Conservation (phyloP, 2,888 invertebrate species). For the Bruchidius siliquastri region DNA sequence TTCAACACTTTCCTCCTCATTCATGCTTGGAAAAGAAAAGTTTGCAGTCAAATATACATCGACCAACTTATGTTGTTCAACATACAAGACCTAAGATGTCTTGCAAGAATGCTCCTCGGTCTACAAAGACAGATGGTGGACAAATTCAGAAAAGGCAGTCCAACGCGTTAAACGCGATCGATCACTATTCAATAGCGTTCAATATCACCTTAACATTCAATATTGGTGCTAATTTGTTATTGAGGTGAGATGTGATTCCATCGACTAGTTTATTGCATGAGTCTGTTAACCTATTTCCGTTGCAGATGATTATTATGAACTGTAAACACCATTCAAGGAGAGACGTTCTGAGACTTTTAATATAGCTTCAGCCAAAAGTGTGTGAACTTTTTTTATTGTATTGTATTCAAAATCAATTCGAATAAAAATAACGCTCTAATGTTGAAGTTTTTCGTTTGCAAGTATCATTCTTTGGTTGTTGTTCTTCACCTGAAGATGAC, state of each 20-base stretch:
- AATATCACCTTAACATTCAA: not conserved
- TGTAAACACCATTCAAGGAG: not conserved
- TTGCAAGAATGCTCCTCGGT: too few relatives aligned
- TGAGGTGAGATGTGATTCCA: not conserved
- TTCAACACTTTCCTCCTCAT: too few relatives aligned
- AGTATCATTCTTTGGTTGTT: too few relatives aligned
- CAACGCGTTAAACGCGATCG: not conserved
- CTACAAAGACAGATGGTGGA: not conserved
- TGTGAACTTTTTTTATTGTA: too few relatives aligned
- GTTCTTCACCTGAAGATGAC: too few relatives aligned
- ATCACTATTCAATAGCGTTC: not conserved
- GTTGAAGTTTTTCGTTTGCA: too few relatives aligned
- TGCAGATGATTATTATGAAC: not conserved
- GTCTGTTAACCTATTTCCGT: not conserved
- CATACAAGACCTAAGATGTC: too few relatives aligned
- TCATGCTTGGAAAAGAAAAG: too few relatives aligned
- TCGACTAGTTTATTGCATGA: not conserved
- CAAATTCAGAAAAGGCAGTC: not conserved
- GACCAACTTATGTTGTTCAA: too few relatives aligned
- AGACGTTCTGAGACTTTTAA: not conserved
- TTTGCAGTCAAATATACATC: too few relatives aligned
- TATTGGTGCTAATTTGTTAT: not conserved
- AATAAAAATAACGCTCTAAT: too few relatives aligned
- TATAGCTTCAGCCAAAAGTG: not conserved
- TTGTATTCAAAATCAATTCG: too few relatives aligned